Conservation (phyloP, 2,113 vertebrate species). For the Sapajus apella region DNA sequence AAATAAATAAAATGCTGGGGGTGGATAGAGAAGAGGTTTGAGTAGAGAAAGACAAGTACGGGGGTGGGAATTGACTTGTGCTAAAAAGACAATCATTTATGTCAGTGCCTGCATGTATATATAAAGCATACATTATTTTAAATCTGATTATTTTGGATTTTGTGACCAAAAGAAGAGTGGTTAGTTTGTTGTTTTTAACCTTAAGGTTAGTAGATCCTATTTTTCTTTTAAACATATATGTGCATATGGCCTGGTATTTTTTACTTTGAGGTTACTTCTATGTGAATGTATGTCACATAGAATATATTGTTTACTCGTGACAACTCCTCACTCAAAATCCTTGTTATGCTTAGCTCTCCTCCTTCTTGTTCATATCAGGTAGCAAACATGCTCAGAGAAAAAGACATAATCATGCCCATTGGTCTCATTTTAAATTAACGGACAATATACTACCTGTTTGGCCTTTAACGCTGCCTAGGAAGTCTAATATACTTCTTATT, state of each 20-base stretch:
- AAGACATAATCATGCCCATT: background rate
- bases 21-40: background rate
- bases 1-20: background rate
- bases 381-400: background rate
- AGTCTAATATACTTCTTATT: background rate
- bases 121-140: background rate
- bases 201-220: background rate
- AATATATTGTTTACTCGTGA: background rate
- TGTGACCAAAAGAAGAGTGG: background rate
- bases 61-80: background rate
- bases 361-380: background rate
- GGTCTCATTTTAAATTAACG: background rate
- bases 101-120: background rate
- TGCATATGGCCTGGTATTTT: background rate
- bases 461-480: background rate
- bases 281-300: background rate
- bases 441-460: background rate
- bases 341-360: background rate
- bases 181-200: background rate
- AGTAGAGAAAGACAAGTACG: background rate
- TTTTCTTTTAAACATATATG: background rate
- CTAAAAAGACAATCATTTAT: background rate
- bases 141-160: background rate
- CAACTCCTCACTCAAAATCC: background rate
- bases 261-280: background rate